Evolutionary conservation across 2,113 vertebrate genomes (phyloP), one percentile per base, ranked within the genome.

Genomic region (Zosterops japonicus): DNA sequence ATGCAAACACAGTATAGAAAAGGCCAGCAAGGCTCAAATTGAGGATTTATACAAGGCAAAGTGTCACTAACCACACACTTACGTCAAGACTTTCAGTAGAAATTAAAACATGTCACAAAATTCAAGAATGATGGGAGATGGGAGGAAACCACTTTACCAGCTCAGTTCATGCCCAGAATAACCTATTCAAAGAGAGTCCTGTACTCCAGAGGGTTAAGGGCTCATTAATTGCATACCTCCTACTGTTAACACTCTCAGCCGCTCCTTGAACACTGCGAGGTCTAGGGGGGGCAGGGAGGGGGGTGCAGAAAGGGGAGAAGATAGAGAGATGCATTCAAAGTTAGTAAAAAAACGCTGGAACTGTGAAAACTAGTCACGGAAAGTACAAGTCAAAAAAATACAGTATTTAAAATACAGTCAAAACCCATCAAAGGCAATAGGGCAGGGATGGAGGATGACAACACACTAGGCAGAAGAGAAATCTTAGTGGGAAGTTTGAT

Each of bases 161-260:
- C 83, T 91, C 24, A 31, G 74, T 33, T 94, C 96, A 97, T 97
- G 96, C 97, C 96, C 96, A 96, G 96, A 93, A 97, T 95, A 93
- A 96, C 90, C 95, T 97, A 97, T 93, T 97, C 91, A 95, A 96
- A 96, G 74, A 96, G 96, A 96, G 95, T 97, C 97, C 97, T 98
- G 89, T 44, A 90, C 95, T 97, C 95, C 94, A 90, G 91, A 94
- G 87, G 88, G 96, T 96, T 94, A 96, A 92, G 93, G 71, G 90
- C 97, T 96, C 69, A 49, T 95, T 95, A 94, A 96, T 97, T 97
- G 96, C 99, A 91, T 99, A 99, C 99, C 99, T 99, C 99, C 99
- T 94, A 99, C 99, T 84, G 99, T 99, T 94, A 99, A 98, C 98
- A 98, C 96, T 98, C 98, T 98, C 97, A 99, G 99, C 96, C 99